A percentile compares a stretch with the other conserved stretches of the same genome.
These are phyloP conservation scores for Tetrao urogallus DNA, from an alignment of 2,113 vertebrate genomes.

Conservation along the genomic window DNA sequence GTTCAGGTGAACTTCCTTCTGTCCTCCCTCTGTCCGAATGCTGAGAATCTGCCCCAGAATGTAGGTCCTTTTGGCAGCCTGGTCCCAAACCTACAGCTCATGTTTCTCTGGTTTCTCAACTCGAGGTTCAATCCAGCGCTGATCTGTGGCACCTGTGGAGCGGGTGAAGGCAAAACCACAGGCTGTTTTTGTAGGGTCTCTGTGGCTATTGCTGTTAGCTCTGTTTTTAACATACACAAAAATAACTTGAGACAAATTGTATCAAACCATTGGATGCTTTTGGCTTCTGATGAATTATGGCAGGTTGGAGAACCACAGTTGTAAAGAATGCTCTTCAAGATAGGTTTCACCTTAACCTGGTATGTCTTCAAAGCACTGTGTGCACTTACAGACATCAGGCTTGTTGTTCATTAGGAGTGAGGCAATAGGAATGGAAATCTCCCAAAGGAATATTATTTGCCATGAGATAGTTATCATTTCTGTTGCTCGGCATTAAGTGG, in stretches of 20 bases:
- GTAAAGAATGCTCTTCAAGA: slow-evolving; percentile 33
- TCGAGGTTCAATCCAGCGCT: neutral
- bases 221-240: slow-evolving; percentile 50
- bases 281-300: slow-evolving; percentile 31
- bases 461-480: slow-evolving; percentile 10
- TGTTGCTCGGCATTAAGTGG: slow-evolving; percentile 16
- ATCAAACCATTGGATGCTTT: neutral
- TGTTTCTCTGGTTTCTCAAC: neutral
- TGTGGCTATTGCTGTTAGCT: neutral
- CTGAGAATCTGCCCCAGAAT: neutral
- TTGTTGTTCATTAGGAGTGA: slow-evolving; percentile 54
- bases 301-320: slow-evolving; percentile 47
- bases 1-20: neutral
- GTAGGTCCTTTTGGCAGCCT: neutral
- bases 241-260: slow-evolving; percentile 27
- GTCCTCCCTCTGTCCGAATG: neutral
- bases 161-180: neutral
- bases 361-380: slow-evolving; percentile 32
- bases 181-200: neutral
- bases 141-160: neutral
- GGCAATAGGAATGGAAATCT: slow-evolving; percentile 6
- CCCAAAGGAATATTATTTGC: slow-evolving; percentile 46
- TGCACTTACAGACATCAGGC: slow-evolving; percentile 15
- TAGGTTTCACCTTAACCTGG: slow-evolving; percentile 43
- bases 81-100: neutral